phyloP scores from a whole-genome alignment of 1,140 invertebrate species.

The Oryctes rhinoceros region DNA sequence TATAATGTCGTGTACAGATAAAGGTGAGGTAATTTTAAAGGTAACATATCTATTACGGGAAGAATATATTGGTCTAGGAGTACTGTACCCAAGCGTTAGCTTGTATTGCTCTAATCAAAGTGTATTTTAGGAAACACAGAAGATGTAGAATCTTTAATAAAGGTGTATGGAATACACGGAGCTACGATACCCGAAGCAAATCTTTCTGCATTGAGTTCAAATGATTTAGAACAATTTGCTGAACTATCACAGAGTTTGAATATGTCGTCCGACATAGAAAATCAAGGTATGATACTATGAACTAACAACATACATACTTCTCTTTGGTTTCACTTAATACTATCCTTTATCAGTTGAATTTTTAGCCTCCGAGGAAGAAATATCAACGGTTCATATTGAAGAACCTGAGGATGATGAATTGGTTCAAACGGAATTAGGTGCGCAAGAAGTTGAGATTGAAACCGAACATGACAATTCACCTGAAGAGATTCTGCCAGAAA shows the following conservation, averaged over 20 bases:
- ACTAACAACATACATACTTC: background rate
- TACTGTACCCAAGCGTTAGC: slow-evolving; percentile 7
- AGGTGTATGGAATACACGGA: slow-evolving; percentile 45
- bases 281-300: slow-evolving; percentile 48
- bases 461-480: slow-evolving; percentile 49
- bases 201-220: slow-evolving; percentile 47
- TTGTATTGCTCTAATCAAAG: background rate
- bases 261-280: slow-evolving; percentile 53
- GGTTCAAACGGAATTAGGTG: slow-evolving; percentile 52
- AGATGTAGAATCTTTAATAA: slow-evolving; percentile 48
- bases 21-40: slow-evolving; percentile 25
- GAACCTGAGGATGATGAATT: slow-evolving; percentile 46
- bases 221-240: slow-evolving; percentile 51
- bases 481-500: slow-evolving; percentile 52
- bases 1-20: slow-evolving; percentile 25
- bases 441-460: slow-evolving; percentile 54
- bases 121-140: slow-evolving; percentile 44
- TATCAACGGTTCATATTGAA: slow-evolving; percentile 31
- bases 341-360: slow-evolving; percentile 15
- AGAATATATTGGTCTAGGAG: background rate
- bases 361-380: slow-evolving; percentile 36
- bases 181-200: slow-evolving; percentile 27
- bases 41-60: slow-evolving; percentile 26
- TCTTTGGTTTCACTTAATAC: slow-evolving; percentile 7
- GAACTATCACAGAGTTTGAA: slow-evolving; percentile 53